Evolutionary conservation across 1,140 invertebrate genomes (phyloP).

Genomic region (Myzus persicae): DNA sequence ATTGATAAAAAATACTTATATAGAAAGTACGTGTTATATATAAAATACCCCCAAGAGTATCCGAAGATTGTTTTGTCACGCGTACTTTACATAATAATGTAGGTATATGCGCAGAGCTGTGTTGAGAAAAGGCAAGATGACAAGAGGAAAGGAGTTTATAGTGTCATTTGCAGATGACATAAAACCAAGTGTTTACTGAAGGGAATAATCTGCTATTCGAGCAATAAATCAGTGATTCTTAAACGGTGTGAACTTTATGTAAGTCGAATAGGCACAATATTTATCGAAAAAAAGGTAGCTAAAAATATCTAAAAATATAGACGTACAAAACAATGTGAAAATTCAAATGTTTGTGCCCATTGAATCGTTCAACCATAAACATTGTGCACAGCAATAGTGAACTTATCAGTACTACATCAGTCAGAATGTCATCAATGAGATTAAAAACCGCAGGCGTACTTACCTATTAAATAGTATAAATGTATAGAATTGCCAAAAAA

Average conservation of each 20-base stretch:
- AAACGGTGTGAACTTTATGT: slow-evolving; percentile 1
- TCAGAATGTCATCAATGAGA: neutral
- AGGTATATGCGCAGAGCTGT: neutral
- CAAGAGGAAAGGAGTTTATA: slow-evolving; percentile 32
- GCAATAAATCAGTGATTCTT: slow-evolving; percentile 31
- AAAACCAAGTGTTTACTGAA: slow-evolving; percentile 27
- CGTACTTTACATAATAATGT: slow-evolving; percentile 30
- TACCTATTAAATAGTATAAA: neutral
- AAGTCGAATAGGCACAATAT: neutral
- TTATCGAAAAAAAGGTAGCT: neutral
- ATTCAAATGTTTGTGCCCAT: neutral
- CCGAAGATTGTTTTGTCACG: slow-evolving; percentile 21
- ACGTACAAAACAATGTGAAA: neutral
- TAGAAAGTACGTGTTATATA: neutral
- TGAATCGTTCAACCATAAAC: neutral
- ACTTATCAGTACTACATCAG: neutral
- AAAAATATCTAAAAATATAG: neutral
- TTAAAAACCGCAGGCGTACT: neutral
- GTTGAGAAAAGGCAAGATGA: slow-evolving; percentile 22
- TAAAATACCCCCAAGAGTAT: neutral
- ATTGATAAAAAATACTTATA: slow-evolving; percentile 20
- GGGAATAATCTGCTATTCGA: neutral
- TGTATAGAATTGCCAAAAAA: neutral
- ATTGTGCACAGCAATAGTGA: neutral
- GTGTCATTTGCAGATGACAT: slow-evolving; percentile 28